Evolutionary conservation across 2,888 invertebrate species (phyloP).

Genomic region (Leptogaster cylindrica): DNA sequence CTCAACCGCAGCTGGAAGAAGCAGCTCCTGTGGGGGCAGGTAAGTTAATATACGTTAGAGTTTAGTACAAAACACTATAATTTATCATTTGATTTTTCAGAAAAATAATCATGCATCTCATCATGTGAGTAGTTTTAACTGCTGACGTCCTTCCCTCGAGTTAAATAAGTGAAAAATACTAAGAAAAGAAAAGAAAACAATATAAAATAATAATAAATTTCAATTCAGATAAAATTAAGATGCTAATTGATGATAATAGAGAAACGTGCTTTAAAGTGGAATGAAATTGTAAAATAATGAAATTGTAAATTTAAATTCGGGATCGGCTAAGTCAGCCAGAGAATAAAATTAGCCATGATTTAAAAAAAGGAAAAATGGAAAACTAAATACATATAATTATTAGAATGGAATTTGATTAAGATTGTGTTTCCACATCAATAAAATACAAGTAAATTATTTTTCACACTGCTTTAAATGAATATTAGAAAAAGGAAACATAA

Average conservation of each 20-base stretch:
- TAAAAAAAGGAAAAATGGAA: not conserved
- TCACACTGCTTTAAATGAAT: constrained; percentile 24
- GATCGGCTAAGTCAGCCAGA: not conserved
- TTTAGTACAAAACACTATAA: not conserved
- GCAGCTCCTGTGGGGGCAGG: constrained; percentile 50
- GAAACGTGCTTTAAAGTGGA: constrained; percentile 8
- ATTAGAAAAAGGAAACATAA: constrained; percentile 3
- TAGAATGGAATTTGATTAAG: too few relatives aligned
- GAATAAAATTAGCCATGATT: not conserved
- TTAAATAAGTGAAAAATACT: constrained; percentile 53
- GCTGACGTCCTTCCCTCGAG: constrained; percentile 56
- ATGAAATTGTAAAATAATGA: constrained; percentile 31
- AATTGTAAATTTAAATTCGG: not conserved
- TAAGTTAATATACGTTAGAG: constrained; percentile 27
- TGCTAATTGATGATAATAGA: not conserved
- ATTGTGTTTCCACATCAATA: too few relatives aligned
- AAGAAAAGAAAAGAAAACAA: constrained; percentile 22
- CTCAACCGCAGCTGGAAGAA: constrained; percentile 52
- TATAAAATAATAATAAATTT: too few relatives aligned
- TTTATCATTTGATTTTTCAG: constrained; percentile 50
- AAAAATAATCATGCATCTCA: constrained; percentile 58
- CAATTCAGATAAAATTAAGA: constrained; percentile 13
- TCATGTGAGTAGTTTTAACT: constrained; percentile 52
- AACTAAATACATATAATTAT: not conserved
- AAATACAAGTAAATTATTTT: constrained; percentile 9